phyloP scores from a whole-genome alignment of 1,140 invertebrate genomes.

The Macrocentrus cingulum region DNA sequence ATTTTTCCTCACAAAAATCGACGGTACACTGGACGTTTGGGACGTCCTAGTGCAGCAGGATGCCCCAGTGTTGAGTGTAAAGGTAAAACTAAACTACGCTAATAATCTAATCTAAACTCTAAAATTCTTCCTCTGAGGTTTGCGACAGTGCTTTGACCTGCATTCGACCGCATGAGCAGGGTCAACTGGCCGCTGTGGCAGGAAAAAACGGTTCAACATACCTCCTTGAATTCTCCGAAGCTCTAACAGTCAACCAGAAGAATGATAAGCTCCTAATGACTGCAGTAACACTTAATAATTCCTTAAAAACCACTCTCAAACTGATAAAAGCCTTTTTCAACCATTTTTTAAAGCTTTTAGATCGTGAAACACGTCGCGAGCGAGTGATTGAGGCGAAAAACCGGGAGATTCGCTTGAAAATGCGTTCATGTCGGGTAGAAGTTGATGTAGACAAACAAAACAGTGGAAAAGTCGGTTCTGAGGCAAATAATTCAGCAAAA shows the following conservation, averaged over 20 bases:
- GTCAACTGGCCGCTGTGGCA: conserved; percentile 79
- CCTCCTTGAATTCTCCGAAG: conserved; percentile 83
- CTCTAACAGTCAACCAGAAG: conserved; percentile 75
- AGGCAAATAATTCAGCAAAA: conserved; percentile 22
- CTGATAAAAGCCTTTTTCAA: conserved; percentile 6
- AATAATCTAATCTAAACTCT: neutral
- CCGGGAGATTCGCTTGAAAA: conserved; percentile 73
- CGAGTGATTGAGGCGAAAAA: conserved; percentile 90
- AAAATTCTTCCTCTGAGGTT: conserved; percentile 48
- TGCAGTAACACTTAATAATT: conserved; percentile 67
- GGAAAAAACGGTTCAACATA: conserved; percentile 83
- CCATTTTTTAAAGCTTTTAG: conserved; percentile 69
- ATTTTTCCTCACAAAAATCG: conserved; percentile 83
- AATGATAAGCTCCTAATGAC: conserved; percentile 88
- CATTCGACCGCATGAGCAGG: conserved; percentile 67
- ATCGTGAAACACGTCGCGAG: conserved; percentile 86
- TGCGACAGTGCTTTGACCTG: conserved; percentile 66
- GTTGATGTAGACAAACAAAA: conserved; percentile 37
- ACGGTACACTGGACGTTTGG: conserved; percentile 90
- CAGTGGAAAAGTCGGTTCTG: conserved; percentile 21
- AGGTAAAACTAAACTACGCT: conserved; percentile 68
- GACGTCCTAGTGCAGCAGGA: conserved; percentile 85
- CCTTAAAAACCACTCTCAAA: neutral
- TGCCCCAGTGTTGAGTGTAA: conserved; percentile 79
- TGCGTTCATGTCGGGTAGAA: conserved; percentile 50